These are phyloP conservation scores for Drosophila crucigera DNA, from an alignment of 2,888 invertebrate genomes.

Conservation along the genomic window DNA sequence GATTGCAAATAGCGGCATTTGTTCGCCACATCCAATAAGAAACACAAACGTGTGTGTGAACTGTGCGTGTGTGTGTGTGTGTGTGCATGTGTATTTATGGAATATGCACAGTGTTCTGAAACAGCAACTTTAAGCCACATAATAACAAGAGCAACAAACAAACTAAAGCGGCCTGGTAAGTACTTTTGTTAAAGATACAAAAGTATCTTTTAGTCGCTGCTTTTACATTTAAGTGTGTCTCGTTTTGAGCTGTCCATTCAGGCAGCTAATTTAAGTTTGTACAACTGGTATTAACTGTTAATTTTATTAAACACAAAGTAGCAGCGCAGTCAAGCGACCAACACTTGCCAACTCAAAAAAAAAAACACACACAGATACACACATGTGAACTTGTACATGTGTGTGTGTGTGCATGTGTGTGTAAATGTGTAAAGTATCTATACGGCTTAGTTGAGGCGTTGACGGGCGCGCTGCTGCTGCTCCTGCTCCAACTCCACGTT, in stretches of 20 bases:
- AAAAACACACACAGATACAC: constrained; percentile 17
- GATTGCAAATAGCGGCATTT: constrained; percentile 56
- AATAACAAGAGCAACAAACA: constrained; percentile 8
- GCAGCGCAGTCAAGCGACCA: constrained; percentile 46
- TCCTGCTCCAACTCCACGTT: constrained; percentile 73
- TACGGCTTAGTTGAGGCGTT: constrained; percentile 62
- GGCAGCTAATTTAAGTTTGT: constrained; percentile 66
- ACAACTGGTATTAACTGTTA: constrained; percentile 80
- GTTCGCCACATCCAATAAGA: constrained; percentile 41
- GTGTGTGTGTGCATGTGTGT: constrained; percentile 29
- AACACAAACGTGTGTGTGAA: constrained; percentile 30
- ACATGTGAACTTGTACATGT: constrained; percentile 1
- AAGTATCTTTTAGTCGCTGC: constrained; percentile 8
- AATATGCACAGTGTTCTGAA: constrained; percentile 50
- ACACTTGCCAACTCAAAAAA: constrained; percentile 55
- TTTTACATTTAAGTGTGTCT: constrained; percentile 5
- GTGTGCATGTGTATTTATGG: constrained; percentile 46
- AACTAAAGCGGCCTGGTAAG: constrained; percentile 42
- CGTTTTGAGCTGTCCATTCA: constrained; percentile 32
- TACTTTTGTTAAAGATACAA: constrained; percentile 18
- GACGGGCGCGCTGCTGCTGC: constrained; percentile 61
- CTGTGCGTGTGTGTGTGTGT: constrained; percentile 27
- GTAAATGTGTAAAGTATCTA: constrained; percentile 37
- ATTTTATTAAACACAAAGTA: constrained; percentile 67
- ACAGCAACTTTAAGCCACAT: constrained; percentile 21